These are phyloP conservation scores for Drosophila varians DNA, from an alignment of 1,140 invertebrate genomes.

Conservation along the genomic window DNA sequence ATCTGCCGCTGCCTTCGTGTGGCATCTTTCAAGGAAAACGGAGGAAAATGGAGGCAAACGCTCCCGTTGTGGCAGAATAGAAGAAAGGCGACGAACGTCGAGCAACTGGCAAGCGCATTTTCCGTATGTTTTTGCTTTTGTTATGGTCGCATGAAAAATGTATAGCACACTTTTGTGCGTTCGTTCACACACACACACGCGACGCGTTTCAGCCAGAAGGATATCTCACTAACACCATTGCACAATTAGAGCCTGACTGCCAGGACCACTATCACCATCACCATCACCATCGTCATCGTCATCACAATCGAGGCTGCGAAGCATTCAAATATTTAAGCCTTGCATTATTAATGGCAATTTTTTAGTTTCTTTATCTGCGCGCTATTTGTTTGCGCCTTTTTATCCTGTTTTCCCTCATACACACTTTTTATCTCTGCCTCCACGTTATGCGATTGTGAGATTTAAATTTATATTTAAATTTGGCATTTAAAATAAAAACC, in stretches of 20 bases:
- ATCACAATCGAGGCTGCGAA: constrained; percentile 17
- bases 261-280: constrained; percentile 47
- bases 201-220: background rate
- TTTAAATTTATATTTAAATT: constrained; percentile 76
- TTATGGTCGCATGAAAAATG: constrained; percentile 70
- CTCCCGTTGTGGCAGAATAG: constrained; percentile 56
- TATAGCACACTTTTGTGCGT: constrained; percentile 76
- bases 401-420: background rate
- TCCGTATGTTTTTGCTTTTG: constrained; percentile 57
- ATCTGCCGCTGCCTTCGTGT: background rate
- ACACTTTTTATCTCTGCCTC: background rate
- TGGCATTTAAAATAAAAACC: constrained; percentile 70
- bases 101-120: constrained; percentile 61
- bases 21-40: constrained; percentile 24
- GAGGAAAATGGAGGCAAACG: constrained; percentile 56
- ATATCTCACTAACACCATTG: constrained; percentile 13
- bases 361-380: constrained; percentile 42
- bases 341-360: constrained; percentile 67
- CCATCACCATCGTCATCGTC: too few species aligned
- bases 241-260: constrained; percentile 55
- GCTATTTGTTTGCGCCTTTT: constrained; percentile 26
- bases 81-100: constrained; percentile 29
- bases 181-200: constrained; percentile 24
- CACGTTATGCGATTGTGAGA: constrained; percentile 28
- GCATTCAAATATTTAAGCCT: constrained; percentile 69